These are phyloP conservation scores for Lymantria dispar DNA, from an alignment of 2,888 invertebrate genomes.

Conservation along the genomic window DNA sequence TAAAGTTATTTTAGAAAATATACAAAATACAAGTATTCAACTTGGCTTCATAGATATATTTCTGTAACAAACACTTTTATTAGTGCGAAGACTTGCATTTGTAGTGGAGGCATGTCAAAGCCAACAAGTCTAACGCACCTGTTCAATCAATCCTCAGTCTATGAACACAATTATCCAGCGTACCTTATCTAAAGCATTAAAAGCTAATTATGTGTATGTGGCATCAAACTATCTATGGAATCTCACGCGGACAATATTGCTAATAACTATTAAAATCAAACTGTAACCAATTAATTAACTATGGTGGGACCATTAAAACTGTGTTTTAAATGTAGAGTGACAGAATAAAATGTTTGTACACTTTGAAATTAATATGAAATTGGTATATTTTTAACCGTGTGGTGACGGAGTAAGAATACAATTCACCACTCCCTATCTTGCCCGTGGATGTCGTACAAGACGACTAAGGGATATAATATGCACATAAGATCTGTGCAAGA, in stretches of 20 bases:
- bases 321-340: slow-evolving; percentile 9
- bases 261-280: slow-evolving; percentile 15
- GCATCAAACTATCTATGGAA: slow-evolving; percentile 74
- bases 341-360: not conserved
- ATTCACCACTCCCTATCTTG: no score
- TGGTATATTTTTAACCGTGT: no score
- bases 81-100: slow-evolving; percentile 28
- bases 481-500: no score
- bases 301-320: slow-evolving; percentile 14
- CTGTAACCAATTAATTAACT: slow-evolving; percentile 17
- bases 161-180: slow-evolving; percentile 80
- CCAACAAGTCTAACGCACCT: slow-evolving; percentile 28
- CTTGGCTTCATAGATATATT: slow-evolving; percentile 26
- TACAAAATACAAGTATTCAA: slow-evolving; percentile 59
- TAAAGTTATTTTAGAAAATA: slow-evolving; percentile 58
- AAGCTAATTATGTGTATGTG: slow-evolving; percentile 80
- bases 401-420: no score
- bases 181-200: slow-evolving; percentile 81
- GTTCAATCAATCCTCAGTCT: slow-evolving; percentile 62
- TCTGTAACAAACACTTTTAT: slow-evolving; percentile 31
- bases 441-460: no score
- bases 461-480: no score
- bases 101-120: slow-evolving; percentile 16
- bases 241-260: slow-evolving; percentile 58
- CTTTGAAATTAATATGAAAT: no score